Conservation (phyloP, 2,797 vertebrate species). For the Cynopterus sphinx region DNA sequence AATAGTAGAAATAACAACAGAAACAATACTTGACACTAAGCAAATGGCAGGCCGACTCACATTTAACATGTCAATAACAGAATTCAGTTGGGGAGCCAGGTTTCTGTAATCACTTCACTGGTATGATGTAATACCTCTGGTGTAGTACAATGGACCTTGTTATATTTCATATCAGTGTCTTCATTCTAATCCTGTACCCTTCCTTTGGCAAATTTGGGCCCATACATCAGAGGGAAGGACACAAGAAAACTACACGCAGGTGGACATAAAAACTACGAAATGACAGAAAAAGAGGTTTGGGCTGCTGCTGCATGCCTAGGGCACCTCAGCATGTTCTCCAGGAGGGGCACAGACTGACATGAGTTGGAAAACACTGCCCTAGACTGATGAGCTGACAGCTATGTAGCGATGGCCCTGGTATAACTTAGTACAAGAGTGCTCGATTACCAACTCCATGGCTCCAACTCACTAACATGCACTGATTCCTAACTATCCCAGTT, state of each 20-base stretch:
- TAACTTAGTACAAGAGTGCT: background rate
- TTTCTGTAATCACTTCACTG: background rate
- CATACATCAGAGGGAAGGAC: background rate
- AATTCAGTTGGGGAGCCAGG: background rate
- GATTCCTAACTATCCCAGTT: background rate
- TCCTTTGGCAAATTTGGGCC: background rate
- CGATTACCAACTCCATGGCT: background rate
- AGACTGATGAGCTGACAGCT: background rate
- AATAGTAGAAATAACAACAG: background rate
- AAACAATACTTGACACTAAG: background rate
- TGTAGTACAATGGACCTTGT: accelerated
- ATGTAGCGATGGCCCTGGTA: background rate
- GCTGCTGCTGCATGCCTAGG: background rate
- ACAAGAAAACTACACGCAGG: background rate
- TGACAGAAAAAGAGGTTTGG: background rate
- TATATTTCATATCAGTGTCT: background rate
- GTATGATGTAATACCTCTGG: background rate
- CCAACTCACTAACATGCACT: background rate
- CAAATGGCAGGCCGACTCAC: background rate
- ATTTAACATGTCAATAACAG: background rate
- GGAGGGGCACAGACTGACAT: background rate
- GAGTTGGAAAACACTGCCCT: background rate
- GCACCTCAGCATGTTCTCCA: background rate
- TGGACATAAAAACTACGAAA: background rate
- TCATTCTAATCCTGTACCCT: background rate